phyloP scores from a whole-genome alignment of 2,888 invertebrate species.

The Rhamnusium bicolor region DNA sequence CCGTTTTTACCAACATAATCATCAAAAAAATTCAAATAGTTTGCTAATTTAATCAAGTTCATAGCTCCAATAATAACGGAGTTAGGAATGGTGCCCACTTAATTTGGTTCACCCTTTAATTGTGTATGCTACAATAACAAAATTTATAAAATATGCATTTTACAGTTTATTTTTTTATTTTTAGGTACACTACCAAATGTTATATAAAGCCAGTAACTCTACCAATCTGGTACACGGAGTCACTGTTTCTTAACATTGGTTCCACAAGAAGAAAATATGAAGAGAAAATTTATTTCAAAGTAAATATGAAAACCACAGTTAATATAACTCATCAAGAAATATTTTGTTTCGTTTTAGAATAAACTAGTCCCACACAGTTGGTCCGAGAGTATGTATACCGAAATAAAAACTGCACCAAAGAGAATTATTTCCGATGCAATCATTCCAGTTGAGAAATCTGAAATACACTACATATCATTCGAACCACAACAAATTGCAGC shows the following conservation, averaged over 20 bases:
- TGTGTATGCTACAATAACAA: too few species aligned
- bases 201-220: conserved; percentile 62
- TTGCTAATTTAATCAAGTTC: too few species aligned
- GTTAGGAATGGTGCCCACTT: too few species aligned
- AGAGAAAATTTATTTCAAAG: conserved; percentile 58
- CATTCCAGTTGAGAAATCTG: conserved; percentile 44
- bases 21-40: too few species aligned
- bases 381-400: conserved; percentile 58
- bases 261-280: conserved; percentile 54
- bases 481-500: conserved; percentile 57
- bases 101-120: too few species aligned
- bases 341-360: conserved; percentile 51
- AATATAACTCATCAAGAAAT: not conserved
- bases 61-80: too few species aligned
- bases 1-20: too few species aligned
- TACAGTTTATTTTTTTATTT: conserved; percentile 48
- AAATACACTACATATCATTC: conserved; percentile 56
- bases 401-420: conserved; percentile 49
- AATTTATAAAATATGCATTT: too few species aligned
- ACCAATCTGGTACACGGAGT: conserved; percentile 67
- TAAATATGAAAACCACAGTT: conserved; percentile 26
- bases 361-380: conserved; percentile 53
- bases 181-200: conserved; percentile 65
- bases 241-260: conserved; percentile 57
- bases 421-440: conserved; percentile 42